Conservation (phyloP, 2,797 vertebrate species). For the Syngnathus acus region DNA sequence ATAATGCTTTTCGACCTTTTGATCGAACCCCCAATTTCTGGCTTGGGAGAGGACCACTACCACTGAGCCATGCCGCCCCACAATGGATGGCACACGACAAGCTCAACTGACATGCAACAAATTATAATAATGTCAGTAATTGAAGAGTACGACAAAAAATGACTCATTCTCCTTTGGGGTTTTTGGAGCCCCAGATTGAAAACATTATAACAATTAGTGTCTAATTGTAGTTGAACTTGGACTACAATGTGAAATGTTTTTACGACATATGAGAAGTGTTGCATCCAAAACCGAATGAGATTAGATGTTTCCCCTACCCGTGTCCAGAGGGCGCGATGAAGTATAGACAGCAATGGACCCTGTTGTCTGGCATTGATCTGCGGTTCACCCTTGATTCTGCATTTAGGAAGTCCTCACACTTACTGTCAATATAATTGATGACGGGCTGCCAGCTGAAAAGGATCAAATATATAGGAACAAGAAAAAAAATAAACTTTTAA, state of each 20-base stretch:
- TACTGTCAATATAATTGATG: conserved; percentile 74
- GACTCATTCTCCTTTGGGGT: not conserved
- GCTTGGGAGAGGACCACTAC: too few relatives aligned
- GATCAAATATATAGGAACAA: not conserved
- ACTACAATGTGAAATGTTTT: not conserved
- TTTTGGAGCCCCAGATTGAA: not conserved
- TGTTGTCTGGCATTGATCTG: conserved; percentile 72
- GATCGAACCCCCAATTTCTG: too few relatives aligned
- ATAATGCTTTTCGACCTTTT: too few relatives aligned
- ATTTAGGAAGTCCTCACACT: conserved; percentile 75
- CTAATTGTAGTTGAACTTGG: not conserved
- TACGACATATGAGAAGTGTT: not conserved
- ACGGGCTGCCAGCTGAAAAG: conserved; percentile 69
- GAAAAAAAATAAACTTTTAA: not conserved
- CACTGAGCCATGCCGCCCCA: too few relatives aligned
- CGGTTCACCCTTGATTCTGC: conserved; percentile 73
- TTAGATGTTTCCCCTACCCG: conserved; percentile 49
- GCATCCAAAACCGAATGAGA: not conserved
- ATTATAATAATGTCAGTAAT: not conserved
- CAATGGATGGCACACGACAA: not conserved
- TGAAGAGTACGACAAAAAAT: not conserved
- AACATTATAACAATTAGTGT: not conserved
- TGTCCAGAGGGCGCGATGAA: conserved; percentile 76
- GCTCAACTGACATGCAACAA: not conserved
- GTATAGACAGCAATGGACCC: conserved; percentile 77